These are phyloP conservation scores for Homalodisca vitripennis DNA, from an alignment of 1,140 invertebrate genomes.

Conservation along the genomic window DNA sequence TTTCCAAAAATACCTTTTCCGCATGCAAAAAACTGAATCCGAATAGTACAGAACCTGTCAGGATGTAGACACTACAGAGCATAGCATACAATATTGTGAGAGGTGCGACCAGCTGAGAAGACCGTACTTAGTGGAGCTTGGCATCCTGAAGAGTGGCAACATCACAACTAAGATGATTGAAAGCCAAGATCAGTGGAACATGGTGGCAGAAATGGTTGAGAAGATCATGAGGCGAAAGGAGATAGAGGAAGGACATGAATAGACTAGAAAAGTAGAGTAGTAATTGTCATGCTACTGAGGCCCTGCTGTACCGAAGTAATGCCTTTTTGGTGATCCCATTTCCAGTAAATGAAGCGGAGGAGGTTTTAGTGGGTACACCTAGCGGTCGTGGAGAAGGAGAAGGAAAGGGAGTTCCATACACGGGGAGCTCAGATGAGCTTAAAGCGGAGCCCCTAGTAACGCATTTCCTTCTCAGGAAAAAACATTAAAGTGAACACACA, in stretches of 20 bases:
- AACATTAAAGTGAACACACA: too few species aligned
- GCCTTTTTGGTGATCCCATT: too few species aligned
- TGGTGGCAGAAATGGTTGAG: background rate
- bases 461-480: too few species aligned
- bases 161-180: background rate
- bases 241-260: background rate
- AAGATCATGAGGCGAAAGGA: background rate
- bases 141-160: background rate
- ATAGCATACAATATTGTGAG: conserved; percentile 40
- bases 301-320: too few species aligned
- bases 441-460: too few species aligned
- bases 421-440: too few species aligned
- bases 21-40: conserved; percentile 34
- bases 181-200: background rate
- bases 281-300: too few species aligned
- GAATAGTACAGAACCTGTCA: conserved; percentile 33
- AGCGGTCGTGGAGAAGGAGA: too few species aligned
- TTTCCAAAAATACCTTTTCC: conserved; percentile 42
- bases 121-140: background rate
- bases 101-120: conserved; percentile 32
- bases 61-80: conserved; percentile 39
- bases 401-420: too few species aligned
- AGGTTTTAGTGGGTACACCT: too few species aligned
- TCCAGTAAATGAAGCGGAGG: too few species aligned
- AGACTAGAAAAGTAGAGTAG: background rate